Percentiles rank a stretch among this genome's conserved stretches.
phyloP scores from a whole-genome alignment of 2,888 invertebrate genomes.

The Nemotelus nigrinus region DNA sequence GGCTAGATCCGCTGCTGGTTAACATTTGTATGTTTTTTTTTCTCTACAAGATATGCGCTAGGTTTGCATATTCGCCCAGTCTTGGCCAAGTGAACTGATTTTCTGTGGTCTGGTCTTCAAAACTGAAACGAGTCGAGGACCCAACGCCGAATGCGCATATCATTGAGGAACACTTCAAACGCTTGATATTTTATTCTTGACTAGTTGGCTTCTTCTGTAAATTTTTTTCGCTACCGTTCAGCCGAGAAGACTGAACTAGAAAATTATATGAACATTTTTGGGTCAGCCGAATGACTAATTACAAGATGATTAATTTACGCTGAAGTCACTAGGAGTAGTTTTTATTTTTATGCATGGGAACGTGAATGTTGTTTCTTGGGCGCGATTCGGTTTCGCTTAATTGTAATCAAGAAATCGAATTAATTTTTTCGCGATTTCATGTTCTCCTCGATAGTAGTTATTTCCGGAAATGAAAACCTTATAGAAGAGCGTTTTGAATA shows the following conservation, averaged over 20 bases:
- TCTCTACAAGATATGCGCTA: neutral
- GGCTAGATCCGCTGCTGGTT: neutral
- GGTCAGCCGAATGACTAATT: slow-evolving; percentile 29
- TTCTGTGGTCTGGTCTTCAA: neutral
- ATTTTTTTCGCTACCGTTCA: neutral
- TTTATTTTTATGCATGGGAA: neutral
- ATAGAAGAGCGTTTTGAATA: too few relatives aligned
- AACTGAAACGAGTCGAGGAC: neutral
- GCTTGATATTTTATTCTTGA: too few relatives aligned
- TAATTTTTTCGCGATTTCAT: too few relatives aligned
- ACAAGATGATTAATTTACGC: slow-evolving; percentile 34
- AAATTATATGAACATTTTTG: slow-evolving; percentile 11
- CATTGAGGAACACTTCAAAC: too few relatives aligned
- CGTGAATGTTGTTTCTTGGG: neutral
- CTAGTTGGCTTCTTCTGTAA: too few relatives aligned
- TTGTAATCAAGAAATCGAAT: too few relatives aligned
- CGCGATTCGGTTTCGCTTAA: too few relatives aligned
- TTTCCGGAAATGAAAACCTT: too few relatives aligned
- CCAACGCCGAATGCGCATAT: too few relatives aligned
- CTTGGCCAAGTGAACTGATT: neutral
- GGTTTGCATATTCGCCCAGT: slow-evolving; percentile 3
- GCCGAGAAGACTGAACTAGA: neutral
- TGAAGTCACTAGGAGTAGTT: slow-evolving; percentile 6
- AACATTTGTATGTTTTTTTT: neutral
- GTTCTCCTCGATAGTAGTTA: too few relatives aligned